Base-by-base conservation (phyloP, 2,113 vertebrate genomes). In the Nycticryphes semicollaris region DNA sequence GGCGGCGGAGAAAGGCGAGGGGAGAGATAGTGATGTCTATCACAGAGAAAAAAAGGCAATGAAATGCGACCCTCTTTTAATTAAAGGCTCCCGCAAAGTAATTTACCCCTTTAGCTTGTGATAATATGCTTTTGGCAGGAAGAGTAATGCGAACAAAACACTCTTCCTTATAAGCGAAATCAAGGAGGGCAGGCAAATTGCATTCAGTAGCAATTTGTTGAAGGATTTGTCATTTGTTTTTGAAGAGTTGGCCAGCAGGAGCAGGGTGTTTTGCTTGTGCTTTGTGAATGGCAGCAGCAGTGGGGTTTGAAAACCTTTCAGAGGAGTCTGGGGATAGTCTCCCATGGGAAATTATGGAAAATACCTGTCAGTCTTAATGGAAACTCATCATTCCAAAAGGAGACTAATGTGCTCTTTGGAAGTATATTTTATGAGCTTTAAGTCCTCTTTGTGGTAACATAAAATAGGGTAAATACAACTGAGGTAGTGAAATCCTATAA, bases 291-390 rank as follows among this genome's bases (percentile, higher is more conserved):
- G 84, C 88, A 92, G 86, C 53, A 79, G 80, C 94, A 60, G 37
- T 66, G 89, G 84, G 84, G 84, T 82, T 96, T 92, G 74, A 87
- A 94, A 96, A 87, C 92, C 92, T 94, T 94, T 96, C 69, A 96
- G 82, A 91, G 48, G 81, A 93, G 77, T 51, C 93, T 80, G 54
- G 77, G 81, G 92, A 95, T 69, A 76, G 70, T 84, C 69, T 91
- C 96, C 89, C 87, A 22, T 48, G 96, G 90, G 95, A 96, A 95
- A 96, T 96, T 93, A 95, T 35, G 45, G 84, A 94, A 95, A 96
- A 92, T 95, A 93, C 84, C 84, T 94, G 90, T 87, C 95, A 95
- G 78, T 94, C 86, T 87, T 96, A 93, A 93, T 94, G 91, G 73
- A 84, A 92, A 62, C 80, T 87, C 84, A 85, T 96, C 84, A 82